These are phyloP conservation scores for Glossosoma conforme DNA, from an alignment of 1,140 invertebrate genomes.

Conservation along the genomic window DNA sequence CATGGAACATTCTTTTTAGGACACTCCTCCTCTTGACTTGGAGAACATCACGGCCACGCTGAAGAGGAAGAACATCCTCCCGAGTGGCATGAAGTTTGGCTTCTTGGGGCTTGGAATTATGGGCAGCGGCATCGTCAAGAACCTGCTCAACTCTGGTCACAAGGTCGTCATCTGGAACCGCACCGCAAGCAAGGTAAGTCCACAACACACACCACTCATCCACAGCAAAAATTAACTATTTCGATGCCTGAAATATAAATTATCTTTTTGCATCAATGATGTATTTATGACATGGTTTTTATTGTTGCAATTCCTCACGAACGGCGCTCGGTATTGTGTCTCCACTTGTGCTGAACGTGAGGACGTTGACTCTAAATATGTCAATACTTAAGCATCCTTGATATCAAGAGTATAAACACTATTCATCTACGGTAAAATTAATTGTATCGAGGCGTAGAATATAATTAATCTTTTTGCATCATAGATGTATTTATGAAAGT, in stretches of 20 bases:
- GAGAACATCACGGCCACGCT: conserved; percentile 72
- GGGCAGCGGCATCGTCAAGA: conserved; percentile 94
- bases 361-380: too few species aligned
- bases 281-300: too few species aligned
- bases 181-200: conserved; percentile 82
- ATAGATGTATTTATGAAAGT: too few species aligned
- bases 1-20: too few species aligned
- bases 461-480: not conserved
- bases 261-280: not conserved
- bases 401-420: too few species aligned
- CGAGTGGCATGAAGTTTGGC: conserved; percentile 85
- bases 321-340: too few species aligned
- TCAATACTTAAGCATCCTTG: too few species aligned
- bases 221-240: too few species aligned
- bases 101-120: conserved; percentile 95
- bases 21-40: conserved; percentile 70
- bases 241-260: not conserved
- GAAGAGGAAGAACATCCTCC: conserved; percentile 80
- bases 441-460: not conserved
- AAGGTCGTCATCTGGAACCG: conserved; percentile 93
- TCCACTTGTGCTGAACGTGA: too few species aligned
- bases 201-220: too few species aligned
- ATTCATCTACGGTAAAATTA: not conserved
- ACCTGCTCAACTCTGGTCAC: conserved; percentile 90
- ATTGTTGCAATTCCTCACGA: too few species aligned